phyloP scores from a whole-genome alignment of 2,113 vertebrate species.

The Arvicanthis niloticus region DNA sequence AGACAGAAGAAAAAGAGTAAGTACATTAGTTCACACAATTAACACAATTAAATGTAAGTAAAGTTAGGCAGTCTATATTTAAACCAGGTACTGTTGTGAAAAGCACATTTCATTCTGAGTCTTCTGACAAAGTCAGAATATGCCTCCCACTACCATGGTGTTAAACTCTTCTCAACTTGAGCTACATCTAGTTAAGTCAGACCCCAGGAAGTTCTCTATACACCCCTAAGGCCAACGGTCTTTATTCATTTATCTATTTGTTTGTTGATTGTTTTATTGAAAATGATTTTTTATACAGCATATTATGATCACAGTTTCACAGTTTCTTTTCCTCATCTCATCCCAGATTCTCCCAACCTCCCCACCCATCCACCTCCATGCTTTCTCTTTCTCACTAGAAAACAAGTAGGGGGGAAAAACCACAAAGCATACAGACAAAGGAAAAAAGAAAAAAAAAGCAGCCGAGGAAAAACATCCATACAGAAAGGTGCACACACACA shows the following conservation, averaged over 20 bases:
- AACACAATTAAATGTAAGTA: neutral
- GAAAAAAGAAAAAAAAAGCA: neutral
- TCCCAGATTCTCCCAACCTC: neutral
- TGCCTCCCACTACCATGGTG: neutral
- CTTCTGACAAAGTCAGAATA: neutral
- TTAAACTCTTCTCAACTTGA: accelerated
- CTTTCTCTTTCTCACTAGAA: neutral
- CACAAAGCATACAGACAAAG: neutral
- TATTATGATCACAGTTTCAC: neutral
- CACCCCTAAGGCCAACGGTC: neutral
- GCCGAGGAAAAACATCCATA: neutral
- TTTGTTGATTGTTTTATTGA: neutral
- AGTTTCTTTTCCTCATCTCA: neutral
- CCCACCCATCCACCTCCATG: neutral
- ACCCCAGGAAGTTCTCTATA: neutral
- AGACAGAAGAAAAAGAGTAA: neutral
- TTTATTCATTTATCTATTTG: neutral
- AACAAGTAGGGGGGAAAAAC: neutral
- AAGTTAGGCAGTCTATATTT: neutral
- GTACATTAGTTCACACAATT: neutral
- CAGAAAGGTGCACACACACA: neutral
- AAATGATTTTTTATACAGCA: neutral
- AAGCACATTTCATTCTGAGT: neutral
- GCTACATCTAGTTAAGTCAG: too few species aligned
- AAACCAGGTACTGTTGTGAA: neutral